Percentiles rank a stretch among this genome's conserved stretches.
phyloP scores from a whole-genome alignment of 2,113 vertebrate species.

The Raja brachyura region DNA sequence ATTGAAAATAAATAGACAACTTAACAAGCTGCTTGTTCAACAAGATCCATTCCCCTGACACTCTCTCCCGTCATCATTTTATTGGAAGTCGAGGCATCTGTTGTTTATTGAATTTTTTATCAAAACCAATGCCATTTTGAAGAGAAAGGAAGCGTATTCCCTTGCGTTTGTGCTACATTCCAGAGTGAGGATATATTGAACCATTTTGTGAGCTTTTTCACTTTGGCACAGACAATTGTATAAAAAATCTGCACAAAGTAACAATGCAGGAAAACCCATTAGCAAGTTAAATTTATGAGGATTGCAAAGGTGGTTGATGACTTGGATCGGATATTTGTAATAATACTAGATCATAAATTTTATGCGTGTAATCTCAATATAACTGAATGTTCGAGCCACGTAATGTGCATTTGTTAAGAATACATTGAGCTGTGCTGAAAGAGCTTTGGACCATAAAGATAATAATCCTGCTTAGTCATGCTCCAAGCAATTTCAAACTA shows the following conservation, averaged over 20 bases:
- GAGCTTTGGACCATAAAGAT: background rate
- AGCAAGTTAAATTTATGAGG: background rate
- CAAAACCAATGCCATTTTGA: background rate
- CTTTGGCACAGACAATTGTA: background rate
- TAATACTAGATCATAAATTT: background rate
- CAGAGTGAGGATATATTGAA: background rate
- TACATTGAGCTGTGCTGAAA: background rate
- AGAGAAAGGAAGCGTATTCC: background rate
- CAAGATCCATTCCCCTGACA: background rate
- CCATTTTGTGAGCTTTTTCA: background rate
- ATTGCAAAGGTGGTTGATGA: background rate
- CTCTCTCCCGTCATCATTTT: too few species aligned
- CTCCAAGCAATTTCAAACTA: background rate
- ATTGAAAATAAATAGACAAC: background rate
- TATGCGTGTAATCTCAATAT: slow-evolving; percentile 10
- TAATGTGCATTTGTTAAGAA: background rate
- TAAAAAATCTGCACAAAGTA: background rate
- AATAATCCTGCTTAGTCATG: slow-evolving; percentile 31
- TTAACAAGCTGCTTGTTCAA: background rate
- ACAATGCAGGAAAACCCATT: background rate
- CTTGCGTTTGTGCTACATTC: background rate
- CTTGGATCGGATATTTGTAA: background rate
- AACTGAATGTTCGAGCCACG: background rate
- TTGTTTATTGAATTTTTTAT: background rate
- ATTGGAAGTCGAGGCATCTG: background rate